Base-by-base conservation (phyloP, 1,140 invertebrate species). In the Chironomus tepperi region DNA sequence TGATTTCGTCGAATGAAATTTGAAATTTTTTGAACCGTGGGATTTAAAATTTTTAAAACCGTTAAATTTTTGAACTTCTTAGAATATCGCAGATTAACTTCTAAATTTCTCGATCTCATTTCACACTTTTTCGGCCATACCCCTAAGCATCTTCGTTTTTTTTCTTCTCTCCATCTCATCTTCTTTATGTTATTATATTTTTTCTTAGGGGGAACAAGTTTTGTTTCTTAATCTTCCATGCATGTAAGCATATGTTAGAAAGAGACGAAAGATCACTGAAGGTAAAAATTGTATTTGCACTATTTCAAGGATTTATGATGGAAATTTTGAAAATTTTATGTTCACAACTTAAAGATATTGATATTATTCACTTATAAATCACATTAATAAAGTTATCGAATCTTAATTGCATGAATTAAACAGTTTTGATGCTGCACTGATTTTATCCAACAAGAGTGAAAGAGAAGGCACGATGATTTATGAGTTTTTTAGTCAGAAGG, bases 141-240 rank as follows among this genome's bases (percentile, higher is more conserved):
- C 24, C 5, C 5, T 34, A 57, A 57, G 47, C 47, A 57, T 57
- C 47, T 57, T 15, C n/a, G 12, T 57, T 15, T 10, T 15, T 15
- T 47, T 43, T 15, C 5, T 57, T 57, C 15, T n/a, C 15, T 57
- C n/a, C n/a, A n/a, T 57, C n/a, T 5, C 47, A 57, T 57, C n/a
- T 12, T 57, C 12, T 57, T 57, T n/a, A 5, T 57, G 47, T 15
- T 57, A 57, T 57, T 57, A 57, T 57, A n/a, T 12, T 57, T 57
- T 57, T n/a, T 15, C 47, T 57, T 57, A 10, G 12, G 12, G 5
- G 47, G n/a, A 57, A 57, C 47, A n/a, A 57, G 47, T 57, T 57
- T 57, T 57, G 47, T 57, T 57, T 57, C 47, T 57, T 57, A 57
- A 57, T 57, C 47, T 57, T 57, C 47, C n/a, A 57, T 15, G n/a